Evolutionary conservation across 2,113 vertebrate genomes (phyloP).

Genomic region (Sander vitreus): DNA sequence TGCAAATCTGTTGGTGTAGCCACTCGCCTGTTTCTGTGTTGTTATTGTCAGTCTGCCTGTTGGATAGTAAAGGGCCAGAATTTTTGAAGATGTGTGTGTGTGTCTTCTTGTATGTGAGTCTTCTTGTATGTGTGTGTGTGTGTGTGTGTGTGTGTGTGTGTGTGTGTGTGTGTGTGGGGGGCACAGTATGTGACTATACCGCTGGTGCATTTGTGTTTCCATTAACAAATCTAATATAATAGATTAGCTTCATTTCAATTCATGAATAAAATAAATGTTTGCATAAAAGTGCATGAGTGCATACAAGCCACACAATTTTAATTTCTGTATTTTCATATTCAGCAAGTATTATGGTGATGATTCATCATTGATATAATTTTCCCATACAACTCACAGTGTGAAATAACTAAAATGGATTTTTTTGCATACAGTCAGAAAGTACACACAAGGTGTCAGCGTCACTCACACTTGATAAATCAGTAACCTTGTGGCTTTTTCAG

Average conservation of each 20-base stretch:
- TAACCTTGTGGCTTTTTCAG: conserved; percentile 11
- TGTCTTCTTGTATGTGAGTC: background rate
- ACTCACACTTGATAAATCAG: conserved; percentile 23
- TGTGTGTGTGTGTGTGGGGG: background rate
- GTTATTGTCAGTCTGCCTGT: background rate
- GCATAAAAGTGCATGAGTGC: background rate
- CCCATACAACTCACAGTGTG: too few species aligned
- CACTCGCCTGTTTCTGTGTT: background rate
- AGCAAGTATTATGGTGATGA: background rate
- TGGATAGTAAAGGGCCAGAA: background rate
- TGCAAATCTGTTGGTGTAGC: conserved; percentile 3
- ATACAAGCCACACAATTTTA: background rate
- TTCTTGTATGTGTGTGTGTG: background rate
- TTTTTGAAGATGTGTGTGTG: background rate
- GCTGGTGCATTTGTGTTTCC: background rate
- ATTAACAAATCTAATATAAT: background rate
- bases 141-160: background rate
- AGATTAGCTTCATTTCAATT: background rate
- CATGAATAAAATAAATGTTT: background rate
- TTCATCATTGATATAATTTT: background rate
- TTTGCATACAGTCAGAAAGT: background rate
- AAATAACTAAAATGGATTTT: background rate
- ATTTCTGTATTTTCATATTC: background rate
- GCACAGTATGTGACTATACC: background rate
- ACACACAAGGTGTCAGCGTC: conserved; percentile 16